Conservation (phyloP, 2,113 vertebrate genomes). For the Psettodes erumei region DNA sequence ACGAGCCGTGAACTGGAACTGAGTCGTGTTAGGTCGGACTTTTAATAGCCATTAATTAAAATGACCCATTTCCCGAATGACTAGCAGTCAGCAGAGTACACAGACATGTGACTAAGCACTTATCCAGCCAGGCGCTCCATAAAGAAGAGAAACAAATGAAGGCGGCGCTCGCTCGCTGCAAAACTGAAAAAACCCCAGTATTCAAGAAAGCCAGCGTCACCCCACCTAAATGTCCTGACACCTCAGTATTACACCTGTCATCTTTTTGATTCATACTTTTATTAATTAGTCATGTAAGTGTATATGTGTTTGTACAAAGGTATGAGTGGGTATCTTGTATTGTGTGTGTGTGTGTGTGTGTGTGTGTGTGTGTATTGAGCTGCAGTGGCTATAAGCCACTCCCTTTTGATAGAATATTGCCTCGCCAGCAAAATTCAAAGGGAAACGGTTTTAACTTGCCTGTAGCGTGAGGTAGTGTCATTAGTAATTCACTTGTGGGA, state of each 20-base stretch:
- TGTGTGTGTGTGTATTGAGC: conserved; percentile 43
- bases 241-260: conserved; percentile 47
- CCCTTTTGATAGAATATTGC: conserved; percentile 64
- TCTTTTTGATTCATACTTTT: conserved; percentile 61
- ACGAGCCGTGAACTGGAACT: conserved; percentile 8
- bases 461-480: conserved; percentile 57
- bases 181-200: conserved; percentile 15
- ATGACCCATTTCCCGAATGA: neutral
- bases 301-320: neutral
- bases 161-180: neutral
- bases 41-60: conserved; percentile 12
- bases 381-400: conserved; percentile 51
- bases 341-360: conserved; percentile 8
- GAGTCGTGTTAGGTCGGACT: neutral
- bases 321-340: neutral
- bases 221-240: no score
- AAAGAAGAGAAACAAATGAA: neutral
- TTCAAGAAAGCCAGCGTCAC: no score
- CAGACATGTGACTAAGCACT: neutral
- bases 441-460: conserved; percentile 72
- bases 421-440: conserved; percentile 72
- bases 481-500: conserved; percentile 73
- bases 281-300: conserved; percentile 4
- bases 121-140: neutral
- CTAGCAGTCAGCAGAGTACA: conserved; percentile 5